A percentile compares a stretch with the other conserved stretches of the same genome.
Conservation (phyloP, 2,888 invertebrate species). For the Macrosoma leucophasiata region DNA sequence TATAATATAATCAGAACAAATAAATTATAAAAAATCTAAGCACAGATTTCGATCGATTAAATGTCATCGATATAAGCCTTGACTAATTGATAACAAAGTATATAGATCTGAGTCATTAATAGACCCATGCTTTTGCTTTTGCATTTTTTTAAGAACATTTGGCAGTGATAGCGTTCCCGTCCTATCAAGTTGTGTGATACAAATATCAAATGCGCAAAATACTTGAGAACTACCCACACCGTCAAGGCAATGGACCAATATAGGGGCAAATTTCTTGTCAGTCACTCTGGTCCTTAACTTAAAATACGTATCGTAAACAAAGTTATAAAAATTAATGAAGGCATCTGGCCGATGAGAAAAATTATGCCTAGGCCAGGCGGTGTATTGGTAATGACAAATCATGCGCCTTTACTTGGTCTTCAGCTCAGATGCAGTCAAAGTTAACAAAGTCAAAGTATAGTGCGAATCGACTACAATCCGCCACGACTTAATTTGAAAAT, state of each 20-base stretch:
- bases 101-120: slow-evolving; percentile 8
- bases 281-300: slow-evolving; percentile 11
- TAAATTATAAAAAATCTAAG: no score
- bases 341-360: slow-evolving; percentile 12
- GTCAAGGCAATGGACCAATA: slow-evolving; percentile 8
- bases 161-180: slow-evolving; percentile 7
- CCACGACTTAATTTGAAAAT: slow-evolving; percentile 5
- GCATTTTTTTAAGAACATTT: slow-evolving; percentile 8
- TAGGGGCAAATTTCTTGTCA: slow-evolving; percentile 10
- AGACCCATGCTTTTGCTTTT: slow-evolving; percentile 8
- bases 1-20: no score
- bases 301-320: slow-evolving; percentile 1
- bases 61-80: slow-evolving; percentile 6
- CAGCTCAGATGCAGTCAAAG: slow-evolving; percentile 2
- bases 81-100: slow-evolving; percentile 7
- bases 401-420: slow-evolving; percentile 7
- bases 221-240: slow-evolving; percentile 15
- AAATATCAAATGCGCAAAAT: slow-evolving; percentile 8
- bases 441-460: slow-evolving; percentile 1
- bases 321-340: slow-evolving; percentile 11
- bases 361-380: slow-evolving; percentile 14
- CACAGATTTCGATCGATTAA: slow-evolving; percentile 1
- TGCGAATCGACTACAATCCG: slow-evolving; percentile 1
- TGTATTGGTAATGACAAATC: slow-evolving; percentile 16
- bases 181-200: slow-evolving; percentile 4